Evolutionary conservation across 2,888 invertebrate species (phyloP), one percentile per base, ranked within the genome.

Genomic region (Hypercompe scribonia): DNA sequence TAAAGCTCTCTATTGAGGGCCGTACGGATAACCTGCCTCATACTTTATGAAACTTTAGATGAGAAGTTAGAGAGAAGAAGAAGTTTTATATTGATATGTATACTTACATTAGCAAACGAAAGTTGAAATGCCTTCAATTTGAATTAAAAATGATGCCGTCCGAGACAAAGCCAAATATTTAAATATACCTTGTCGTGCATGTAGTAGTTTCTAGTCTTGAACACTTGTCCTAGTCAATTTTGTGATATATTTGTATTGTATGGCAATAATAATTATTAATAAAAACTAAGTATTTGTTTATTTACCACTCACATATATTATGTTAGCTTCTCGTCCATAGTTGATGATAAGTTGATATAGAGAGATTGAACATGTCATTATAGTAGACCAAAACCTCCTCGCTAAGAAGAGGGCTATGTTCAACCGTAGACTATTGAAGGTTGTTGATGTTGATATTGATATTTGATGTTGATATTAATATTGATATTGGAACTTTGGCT

Each of bases 181-280:
- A 18, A 28, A 39, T 42, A 33, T 24, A 34, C 2, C 36, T 36
- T 11, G 34, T 39, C 24, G 65, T 24, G 24, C 24, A 18, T 50
- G 50, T 58, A 28, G 58, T 58, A 28, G n/a, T 39, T 2, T 66
- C 42, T 66, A 42, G 42, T 66, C 31, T 31, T 42, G 28, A 42
- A 66, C 2, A 31, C 31, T 54, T 46, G 33, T 68, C 33, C 65
- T 68, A 50, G 46, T 68, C 46, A 34, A 68, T 34, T 50, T 50
- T 50, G 68, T 46, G 50, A 50, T 68, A 54, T 54, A 54, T 54
- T 54, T 54, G 24, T 54, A 24, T 58, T 61, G n/a, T 24, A 58
- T 28, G 58, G 58, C 58, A 58, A 58, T 58, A 58, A 58, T 58
- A 58, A 58, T 46, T 21, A 15, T 15, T 21, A 15, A 28, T 28